Evolutionary conservation across 2,888 invertebrate species (phyloP).

Genomic region (Eupithecia abbreviata): DNA sequence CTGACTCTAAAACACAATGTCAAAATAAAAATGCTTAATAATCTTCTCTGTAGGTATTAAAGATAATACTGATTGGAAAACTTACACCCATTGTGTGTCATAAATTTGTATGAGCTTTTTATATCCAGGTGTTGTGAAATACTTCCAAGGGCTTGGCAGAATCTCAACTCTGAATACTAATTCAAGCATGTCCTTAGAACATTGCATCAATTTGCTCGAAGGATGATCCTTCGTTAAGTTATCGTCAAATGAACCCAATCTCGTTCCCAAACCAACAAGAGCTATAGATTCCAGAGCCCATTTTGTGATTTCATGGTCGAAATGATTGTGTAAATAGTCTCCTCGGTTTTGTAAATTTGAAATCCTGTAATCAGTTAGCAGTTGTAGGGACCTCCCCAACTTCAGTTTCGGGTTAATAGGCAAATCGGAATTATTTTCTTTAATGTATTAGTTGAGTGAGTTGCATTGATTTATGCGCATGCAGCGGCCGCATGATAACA

Average conservation of each 20-base stretch:
- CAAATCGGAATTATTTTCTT: no score
- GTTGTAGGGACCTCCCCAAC: background rate
- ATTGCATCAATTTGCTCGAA: constrained; percentile 60
- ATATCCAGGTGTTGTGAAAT: constrained; percentile 61
- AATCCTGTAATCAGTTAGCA: constrained; percentile 58
- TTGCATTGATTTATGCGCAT: no score
- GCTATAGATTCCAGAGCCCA: constrained; percentile 86
- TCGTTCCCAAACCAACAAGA: constrained; percentile 66
- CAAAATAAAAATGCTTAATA: background rate
- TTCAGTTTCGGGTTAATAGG: background rate
- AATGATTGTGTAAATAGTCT: constrained; percentile 67
- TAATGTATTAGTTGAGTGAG: no score
- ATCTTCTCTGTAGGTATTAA: background rate
- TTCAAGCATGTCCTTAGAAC: constrained; percentile 61
- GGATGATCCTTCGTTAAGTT: constrained; percentile 62
- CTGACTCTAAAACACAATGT: constrained; percentile 60
- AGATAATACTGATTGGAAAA: constrained; percentile 31
- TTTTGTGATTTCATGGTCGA: constrained; percentile 82
- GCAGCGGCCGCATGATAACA: no score
- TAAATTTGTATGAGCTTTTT: constrained; percentile 65
- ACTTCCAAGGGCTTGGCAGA: constrained; percentile 64
- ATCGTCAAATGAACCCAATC: constrained; percentile 67
- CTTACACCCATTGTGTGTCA: constrained; percentile 75
- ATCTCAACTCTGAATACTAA: constrained; percentile 64
- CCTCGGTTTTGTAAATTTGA: constrained; percentile 56